These are phyloP conservation scores for Delia radicum DNA, from an alignment of 1,140 invertebrate genomes.

Conservation along the genomic window DNA sequence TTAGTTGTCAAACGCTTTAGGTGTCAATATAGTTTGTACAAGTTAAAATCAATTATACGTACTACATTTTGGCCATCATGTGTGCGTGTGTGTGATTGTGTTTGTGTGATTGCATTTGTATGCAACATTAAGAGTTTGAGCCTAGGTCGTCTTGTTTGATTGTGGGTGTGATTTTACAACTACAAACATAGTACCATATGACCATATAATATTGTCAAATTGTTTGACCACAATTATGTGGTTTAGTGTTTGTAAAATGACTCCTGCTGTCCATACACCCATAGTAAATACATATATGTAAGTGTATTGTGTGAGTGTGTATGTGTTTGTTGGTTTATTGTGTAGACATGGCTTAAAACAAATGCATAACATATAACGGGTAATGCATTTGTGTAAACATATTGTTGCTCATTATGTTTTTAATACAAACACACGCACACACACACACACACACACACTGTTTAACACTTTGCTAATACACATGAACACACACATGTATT, in stretches of 20 bases:
- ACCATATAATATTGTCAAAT: slow-evolving; percentile 19
- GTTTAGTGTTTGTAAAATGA: background rate
- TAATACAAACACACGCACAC: background rate
- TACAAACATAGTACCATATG: background rate
- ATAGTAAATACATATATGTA: background rate
- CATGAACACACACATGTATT: background rate
- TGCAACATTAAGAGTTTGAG: background rate
- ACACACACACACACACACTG: background rate
- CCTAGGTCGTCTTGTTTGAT: background rate
- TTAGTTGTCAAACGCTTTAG: slow-evolving; percentile 24
- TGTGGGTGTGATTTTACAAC: background rate
- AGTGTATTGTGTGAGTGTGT: background rate
- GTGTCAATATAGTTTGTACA: slow-evolving; percentile 21
- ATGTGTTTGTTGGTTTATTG: background rate
- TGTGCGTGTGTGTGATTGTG: background rate
- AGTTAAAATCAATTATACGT: slow-evolving; percentile 21
- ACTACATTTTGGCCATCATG: too few relatives aligned
- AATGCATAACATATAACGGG: slow-evolving; percentile 28
- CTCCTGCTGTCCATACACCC: background rate
- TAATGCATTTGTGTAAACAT: slow-evolving; percentile 31
- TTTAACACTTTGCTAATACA: slow-evolving; percentile 10
- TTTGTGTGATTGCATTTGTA: too few relatives aligned
- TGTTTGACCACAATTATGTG: slow-evolving; percentile 13
- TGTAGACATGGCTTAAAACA: slow-evolving; percentile 25
- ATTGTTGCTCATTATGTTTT: slow-evolving; percentile 31